Evolutionary conservation across 1,140 invertebrate genomes (phyloP).

Genomic region (Drosophila malerkotliana): DNA sequence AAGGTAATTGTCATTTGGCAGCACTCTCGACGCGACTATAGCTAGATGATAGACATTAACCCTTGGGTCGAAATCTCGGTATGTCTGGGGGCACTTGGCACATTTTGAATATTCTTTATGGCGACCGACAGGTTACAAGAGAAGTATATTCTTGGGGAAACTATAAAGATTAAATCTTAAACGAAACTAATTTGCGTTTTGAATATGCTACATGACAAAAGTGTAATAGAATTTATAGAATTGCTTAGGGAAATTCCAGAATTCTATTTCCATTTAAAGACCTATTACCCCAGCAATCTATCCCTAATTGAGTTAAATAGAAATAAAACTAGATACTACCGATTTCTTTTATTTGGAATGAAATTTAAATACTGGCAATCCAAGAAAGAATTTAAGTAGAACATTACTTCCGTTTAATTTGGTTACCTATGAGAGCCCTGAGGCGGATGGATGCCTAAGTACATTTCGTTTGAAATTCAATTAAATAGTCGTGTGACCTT

Average conservation of each 20-base stretch:
- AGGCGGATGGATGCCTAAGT: conserved; percentile 38
- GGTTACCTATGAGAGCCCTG: conserved; percentile 13
- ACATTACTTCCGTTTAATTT: conserved; percentile 29
- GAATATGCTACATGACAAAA: not conserved
- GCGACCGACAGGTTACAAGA: conserved; percentile 3
- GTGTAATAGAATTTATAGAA: too few relatives aligned
- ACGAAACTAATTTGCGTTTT: conserved; percentile 9
- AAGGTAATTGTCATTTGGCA: conserved; percentile 48
- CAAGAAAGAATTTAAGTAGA: conserved; percentile 24
- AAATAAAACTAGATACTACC: conserved; percentile 11
- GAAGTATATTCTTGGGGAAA: not conserved
- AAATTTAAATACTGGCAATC: conserved; percentile 29
- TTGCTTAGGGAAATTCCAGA: too few relatives aligned
- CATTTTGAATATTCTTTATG: conserved; percentile 17
- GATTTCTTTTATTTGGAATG: conserved; percentile 14
- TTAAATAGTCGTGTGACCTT: conserved; percentile 68
- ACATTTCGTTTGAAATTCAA: conserved; percentile 77
- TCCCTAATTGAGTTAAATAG: conserved; percentile 37
- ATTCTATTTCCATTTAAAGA: too few relatives aligned
- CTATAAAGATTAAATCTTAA: conserved; percentile 2
- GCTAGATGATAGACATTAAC: conserved; percentile 45
- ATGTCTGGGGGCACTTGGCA: conserved; percentile 16
- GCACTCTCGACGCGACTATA: conserved; percentile 19
- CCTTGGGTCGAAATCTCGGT: conserved; percentile 27
- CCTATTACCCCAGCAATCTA: not conserved